Base-by-base conservation (phyloP, 2,113 vertebrate species). In the Erythrocebus patas region DNA sequence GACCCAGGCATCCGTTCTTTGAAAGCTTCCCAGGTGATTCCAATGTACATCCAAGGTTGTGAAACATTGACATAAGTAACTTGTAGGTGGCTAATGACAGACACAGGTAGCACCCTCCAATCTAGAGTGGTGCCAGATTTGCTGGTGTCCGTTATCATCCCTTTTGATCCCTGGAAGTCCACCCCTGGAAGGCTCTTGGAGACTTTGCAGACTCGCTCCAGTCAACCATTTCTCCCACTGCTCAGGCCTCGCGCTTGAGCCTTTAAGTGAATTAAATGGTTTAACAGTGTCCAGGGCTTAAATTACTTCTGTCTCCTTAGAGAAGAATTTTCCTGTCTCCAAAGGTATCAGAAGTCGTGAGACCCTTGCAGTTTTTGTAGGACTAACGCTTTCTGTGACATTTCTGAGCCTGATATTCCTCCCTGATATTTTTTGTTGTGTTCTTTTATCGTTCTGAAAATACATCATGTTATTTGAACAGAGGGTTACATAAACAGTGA, bases 401-500 rank as follows among this genome's bases (percentile, higher is more conserved):
- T 87, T 87, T 95, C 88, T 86, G 70, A 87, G 76, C 55, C 50
- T 5, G 2, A 38, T 64, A 45, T 38, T 40, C 6, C 27, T 48
- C 22, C 13, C 17, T 12, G 48, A 86, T 18, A 93, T 80, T 94
- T 93, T 89, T 27, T 70, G 78, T 73, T 75, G 75, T 92, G 79
- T 40, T 87, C 72, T 66, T 97, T 94, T 40, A 72, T 92, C 75
- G 89, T 97, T 97, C 89, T 66, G 68, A 50, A 91, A 97, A 91
- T 76, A 81, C 72, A n/a, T 91, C 1, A 4, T 52, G 86, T 94
- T 94, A 97, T 91, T 93, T 97, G 95, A 97, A 91, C 76, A 61
- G 72, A 95, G 89, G 61, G 86, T 97, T 96, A 97, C 64, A 66
- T 95, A 98, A 97, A 97, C 97, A 84, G 87, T 93, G 94, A 91